Conservation (phyloP, 2,888 invertebrate species). For the Siphlonurus alternatus region DNA sequence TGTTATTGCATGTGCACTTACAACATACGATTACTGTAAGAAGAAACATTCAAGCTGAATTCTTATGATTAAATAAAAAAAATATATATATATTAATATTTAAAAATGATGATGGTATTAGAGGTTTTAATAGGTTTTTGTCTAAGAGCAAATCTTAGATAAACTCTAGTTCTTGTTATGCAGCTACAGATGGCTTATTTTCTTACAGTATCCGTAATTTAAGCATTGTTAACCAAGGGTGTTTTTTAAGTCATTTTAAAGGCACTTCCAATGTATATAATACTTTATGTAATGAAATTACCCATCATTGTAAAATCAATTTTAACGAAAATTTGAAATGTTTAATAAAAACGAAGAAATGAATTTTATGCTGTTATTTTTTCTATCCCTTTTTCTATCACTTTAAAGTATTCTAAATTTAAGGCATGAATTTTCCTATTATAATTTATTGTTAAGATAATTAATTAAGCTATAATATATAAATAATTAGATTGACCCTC, state of each 20-base stretch:
- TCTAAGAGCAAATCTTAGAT: background rate
- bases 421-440: too few species aligned
- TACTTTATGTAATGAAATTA: background rate
- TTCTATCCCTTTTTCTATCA: background rate
- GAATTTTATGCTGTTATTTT: background rate
- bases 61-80: background rate
- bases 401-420: too few species aligned
- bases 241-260: background rate
- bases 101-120: background rate
- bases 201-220: background rate
- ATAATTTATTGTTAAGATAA: too few species aligned
- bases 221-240: background rate
- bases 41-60: background rate
- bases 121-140: background rate
- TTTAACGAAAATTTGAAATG: background rate
- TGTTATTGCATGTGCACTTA: background rate
- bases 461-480: too few species aligned
- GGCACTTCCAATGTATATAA: background rate
- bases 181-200: background rate
- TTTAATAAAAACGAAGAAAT: constrained; percentile 1
- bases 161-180: too few species aligned
- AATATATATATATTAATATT: background rate
- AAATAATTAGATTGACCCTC: too few species aligned
- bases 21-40: background rate
- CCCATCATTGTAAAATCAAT: constrained; percentile 2